These are phyloP conservation scores for Synanthedon tipuliformis DNA, from an alignment of 2,888 invertebrate genomes.

Conservation along the genomic window DNA sequence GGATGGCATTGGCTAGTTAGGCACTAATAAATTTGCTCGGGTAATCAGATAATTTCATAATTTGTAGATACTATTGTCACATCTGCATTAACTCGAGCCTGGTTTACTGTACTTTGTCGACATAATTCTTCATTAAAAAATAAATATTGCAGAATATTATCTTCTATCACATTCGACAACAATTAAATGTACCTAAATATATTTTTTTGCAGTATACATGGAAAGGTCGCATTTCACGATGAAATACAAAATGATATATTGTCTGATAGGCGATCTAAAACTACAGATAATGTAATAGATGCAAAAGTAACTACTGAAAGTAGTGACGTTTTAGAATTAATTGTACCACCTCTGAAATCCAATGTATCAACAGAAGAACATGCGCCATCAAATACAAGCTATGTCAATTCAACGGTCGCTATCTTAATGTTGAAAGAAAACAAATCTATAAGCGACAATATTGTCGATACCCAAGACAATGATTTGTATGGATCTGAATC, in stretches of 20 bases:
- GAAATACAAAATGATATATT: constrained; percentile 1
- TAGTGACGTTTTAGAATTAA: background rate
- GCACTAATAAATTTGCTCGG: no score
- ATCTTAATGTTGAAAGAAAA: background rate
- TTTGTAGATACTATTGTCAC: no score
- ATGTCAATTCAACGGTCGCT: background rate
- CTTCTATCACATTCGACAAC: no score
- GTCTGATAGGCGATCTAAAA: background rate
- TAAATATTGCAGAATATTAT: no score
- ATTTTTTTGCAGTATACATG: constrained; percentile 26
- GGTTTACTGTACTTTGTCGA: no score
- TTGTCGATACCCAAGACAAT: constrained; percentile 2
- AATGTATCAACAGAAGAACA: background rate
- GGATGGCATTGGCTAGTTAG: no score
- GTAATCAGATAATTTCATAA: no score
- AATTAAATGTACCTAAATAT: background rate
- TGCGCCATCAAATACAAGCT: background rate
- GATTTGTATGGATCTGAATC: constrained; percentile 6
- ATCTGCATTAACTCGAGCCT: no score
- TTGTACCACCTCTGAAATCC: background rate
- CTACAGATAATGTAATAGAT: background rate
- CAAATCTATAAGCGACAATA: constrained; percentile 2
- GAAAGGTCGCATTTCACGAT: constrained; percentile 21
- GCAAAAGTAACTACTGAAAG: background rate
- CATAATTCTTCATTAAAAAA: no score